Evolutionary conservation across 2,888 invertebrate species (phyloP).

Genomic region (Lutraria lutraria): DNA sequence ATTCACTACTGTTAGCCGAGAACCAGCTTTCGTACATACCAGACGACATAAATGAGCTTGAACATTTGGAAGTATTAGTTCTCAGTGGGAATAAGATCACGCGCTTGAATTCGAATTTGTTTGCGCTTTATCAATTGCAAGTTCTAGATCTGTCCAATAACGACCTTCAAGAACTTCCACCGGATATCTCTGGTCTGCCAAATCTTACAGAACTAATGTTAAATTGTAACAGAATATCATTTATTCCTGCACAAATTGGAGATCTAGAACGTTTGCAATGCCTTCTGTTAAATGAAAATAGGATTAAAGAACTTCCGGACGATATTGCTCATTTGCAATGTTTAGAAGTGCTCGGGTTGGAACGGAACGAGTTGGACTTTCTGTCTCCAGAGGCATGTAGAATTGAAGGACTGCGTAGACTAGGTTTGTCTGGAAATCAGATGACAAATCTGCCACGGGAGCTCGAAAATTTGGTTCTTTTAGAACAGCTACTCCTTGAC

Average conservation of each 20-base stretch:
- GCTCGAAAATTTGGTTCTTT: constrained; percentile 79
- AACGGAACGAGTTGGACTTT: constrained; percentile 81
- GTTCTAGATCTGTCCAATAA: constrained; percentile 82
- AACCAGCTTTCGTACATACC: constrained; percentile 81
- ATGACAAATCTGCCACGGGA: constrained; percentile 83
- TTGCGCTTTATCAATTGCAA: constrained; percentile 74
- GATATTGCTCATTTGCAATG: constrained; percentile 77
- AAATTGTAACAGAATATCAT: constrained; percentile 77
- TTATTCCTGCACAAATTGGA: constrained; percentile 79
- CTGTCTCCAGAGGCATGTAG: constrained; percentile 82
- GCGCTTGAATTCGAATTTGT: constrained; percentile 73
- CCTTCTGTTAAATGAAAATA: constrained; percentile 81
- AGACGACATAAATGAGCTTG: constrained; percentile 75
- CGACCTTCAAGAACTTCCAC: constrained; percentile 77
- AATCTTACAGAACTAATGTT: constrained; percentile 77
- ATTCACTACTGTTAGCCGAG: constrained; percentile 77
- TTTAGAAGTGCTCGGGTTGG: constrained; percentile 80
- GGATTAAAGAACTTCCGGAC: constrained; percentile 78
- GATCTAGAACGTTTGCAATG: constrained; percentile 74
- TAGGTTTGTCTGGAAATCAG: constrained; percentile 83
- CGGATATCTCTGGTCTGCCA: constrained; percentile 74
- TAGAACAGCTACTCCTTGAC: constrained; percentile 81
- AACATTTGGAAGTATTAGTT: constrained; percentile 77
- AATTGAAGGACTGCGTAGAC: constrained; percentile 78
- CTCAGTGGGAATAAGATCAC: constrained; percentile 78